These are phyloP conservation scores for Argentina silus DNA, from an alignment of 2,797 vertebrate species.

Conservation along the genomic window DNA sequence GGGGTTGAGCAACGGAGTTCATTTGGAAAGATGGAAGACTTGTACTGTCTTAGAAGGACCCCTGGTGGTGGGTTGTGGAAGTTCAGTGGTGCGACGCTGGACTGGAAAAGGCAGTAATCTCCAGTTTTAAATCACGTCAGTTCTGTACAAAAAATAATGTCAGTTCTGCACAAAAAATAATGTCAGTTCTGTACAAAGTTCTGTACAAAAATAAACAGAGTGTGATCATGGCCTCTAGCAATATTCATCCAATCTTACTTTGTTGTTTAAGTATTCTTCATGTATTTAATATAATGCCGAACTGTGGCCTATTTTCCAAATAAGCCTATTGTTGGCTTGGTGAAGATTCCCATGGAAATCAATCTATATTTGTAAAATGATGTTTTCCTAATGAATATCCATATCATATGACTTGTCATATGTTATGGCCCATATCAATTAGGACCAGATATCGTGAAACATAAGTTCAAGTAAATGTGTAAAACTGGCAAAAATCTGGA, in stretches of 20 bases:
- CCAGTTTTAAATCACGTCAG: neutral
- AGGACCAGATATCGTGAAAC: neutral
- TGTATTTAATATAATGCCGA: neutral
- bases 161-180: neutral
- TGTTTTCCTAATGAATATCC: neutral
- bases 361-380: too few species aligned
- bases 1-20: neutral
- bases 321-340: too few species aligned
- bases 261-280: neutral
- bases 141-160: neutral
- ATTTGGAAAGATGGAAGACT: neutral
- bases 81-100: constrained; percentile 18
- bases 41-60: constrained; percentile 65
- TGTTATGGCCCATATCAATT: neutral
- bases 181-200: neutral
- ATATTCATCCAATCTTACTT: neutral
- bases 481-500: neutral
- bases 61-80: constrained; percentile 53
- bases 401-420: neutral
- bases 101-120: neutral
- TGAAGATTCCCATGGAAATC: too few species aligned
- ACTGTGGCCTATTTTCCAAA: too few species aligned
- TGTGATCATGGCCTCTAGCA: too few species aligned
- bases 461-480: neutral
- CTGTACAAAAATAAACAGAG: too few species aligned